Percentiles rank a stretch among this genome's conserved stretches.
phyloP scores from a whole-genome alignment of 2,888 invertebrate genomes.

The Meteorus colon region DNA sequence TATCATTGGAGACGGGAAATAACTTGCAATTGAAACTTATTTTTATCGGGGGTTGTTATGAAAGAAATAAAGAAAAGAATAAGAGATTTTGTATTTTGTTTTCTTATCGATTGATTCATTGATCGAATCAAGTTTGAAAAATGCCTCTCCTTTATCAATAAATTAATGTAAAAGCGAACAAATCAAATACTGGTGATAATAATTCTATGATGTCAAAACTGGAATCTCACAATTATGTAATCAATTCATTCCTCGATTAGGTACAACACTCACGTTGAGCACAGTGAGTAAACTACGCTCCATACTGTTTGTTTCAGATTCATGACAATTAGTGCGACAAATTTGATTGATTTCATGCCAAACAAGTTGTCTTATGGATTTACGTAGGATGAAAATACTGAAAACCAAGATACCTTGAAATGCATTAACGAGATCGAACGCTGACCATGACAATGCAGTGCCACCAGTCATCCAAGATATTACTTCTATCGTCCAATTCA shows the following conservation, averaged over 20 bases:
- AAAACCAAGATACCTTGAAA: conserved; percentile 82
- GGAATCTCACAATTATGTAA: background rate
- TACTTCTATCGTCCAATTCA: conserved; percentile 83
- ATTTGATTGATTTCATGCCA: conserved; percentile 65
- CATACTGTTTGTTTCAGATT: conserved; percentile 61
- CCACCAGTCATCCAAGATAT: conserved; percentile 79
- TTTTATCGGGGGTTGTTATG: background rate
- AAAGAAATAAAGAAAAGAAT: background rate
- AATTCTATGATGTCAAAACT: background rate
- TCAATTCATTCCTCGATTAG: conserved; percentile 53
- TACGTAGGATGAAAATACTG: conserved; percentile 77
- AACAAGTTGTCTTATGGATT: conserved; percentile 62
- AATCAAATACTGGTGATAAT: background rate
- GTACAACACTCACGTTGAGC: conserved; percentile 56
- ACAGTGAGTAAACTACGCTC: conserved; percentile 62
- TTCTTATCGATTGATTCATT: background rate
- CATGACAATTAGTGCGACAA: conserved; percentile 55
- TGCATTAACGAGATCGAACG: conserved; percentile 82
- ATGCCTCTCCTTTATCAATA: background rate
- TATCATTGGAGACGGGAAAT: background rate
- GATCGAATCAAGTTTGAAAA: background rate
- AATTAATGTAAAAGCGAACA: background rate
- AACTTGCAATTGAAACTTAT: background rate
- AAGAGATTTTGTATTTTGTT: background rate
- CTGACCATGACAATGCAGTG: conserved; percentile 76